A percentile compares a stretch with the other conserved stretches of the same genome.
These are phyloP conservation scores for Periphyllus acericola DNA, from an alignment of 2,888 invertebrate genomes.

Conservation along the genomic window DNA sequence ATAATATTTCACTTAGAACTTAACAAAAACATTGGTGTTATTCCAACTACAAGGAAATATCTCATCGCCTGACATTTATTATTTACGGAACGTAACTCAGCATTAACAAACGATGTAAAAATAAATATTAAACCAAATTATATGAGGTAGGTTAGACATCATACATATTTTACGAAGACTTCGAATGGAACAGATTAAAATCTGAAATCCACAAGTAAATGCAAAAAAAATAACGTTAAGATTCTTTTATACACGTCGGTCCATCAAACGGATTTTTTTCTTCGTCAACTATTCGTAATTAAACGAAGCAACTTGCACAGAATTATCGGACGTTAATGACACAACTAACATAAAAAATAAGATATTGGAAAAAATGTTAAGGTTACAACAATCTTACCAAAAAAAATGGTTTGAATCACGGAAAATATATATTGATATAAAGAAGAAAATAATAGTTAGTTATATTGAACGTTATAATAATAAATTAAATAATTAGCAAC, in stretches of 20 bases:
- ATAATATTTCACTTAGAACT: neutral
- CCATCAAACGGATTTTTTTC: constrained; percentile 30
- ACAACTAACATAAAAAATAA: constrained; percentile 4
- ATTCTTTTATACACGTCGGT: constrained; percentile 34
- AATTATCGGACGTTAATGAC: constrained; percentile 38
- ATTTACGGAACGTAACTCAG: constrained; percentile 5
- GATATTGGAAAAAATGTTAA: constrained; percentile 23
- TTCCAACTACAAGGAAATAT: constrained; percentile 2
- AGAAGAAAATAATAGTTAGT: neutral
- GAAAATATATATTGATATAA: neutral
- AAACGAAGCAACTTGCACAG: neutral
- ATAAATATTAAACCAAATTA: constrained; percentile 6
- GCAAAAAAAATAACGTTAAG: neutral
- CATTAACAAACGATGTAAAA: neutral
- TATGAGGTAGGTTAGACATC: neutral
- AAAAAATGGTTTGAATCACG: constrained; percentile 6
- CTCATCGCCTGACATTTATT: constrained; percentile 5
- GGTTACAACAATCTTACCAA: neutral
- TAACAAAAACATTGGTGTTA: neutral
- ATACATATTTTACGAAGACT: neutral
- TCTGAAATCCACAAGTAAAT: neutral
- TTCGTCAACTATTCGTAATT: neutral
- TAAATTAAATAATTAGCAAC: neutral
- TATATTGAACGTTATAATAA: constrained; percentile 9
- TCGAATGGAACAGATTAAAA: constrained; percentile 21